These are phyloP conservation scores for Pachyramphus minor DNA, from an alignment of 2,113 vertebrate genomes.

Conservation along the genomic window DNA sequence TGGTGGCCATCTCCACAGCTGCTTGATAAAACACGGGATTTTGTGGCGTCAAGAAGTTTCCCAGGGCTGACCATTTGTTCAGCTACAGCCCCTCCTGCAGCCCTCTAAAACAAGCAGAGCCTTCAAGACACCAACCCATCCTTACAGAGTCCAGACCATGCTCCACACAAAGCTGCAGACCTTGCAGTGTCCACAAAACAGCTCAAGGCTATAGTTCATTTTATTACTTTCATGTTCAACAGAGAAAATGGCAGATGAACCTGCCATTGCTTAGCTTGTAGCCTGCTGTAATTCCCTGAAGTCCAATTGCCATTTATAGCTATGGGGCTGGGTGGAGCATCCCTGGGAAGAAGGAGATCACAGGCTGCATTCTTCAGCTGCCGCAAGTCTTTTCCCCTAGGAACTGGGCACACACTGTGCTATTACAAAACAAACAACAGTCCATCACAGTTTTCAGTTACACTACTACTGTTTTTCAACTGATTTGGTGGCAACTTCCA, in stretches of 20 bases:
- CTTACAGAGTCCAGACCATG: background rate
- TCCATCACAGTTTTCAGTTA: background rate
- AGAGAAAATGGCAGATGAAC: background rate
- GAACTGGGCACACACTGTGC: background rate
- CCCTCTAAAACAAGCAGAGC: background rate
- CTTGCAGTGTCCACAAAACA: background rate
- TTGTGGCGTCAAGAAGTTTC: background rate
- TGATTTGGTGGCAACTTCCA: background rate
- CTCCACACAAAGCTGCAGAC: background rate
- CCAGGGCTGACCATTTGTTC: fast-evolving
- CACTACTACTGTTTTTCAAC: background rate
- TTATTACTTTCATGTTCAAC: background rate
- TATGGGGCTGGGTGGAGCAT: background rate
- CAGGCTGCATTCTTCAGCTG: constrained; percentile 25
- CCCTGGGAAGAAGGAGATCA: constrained; percentile 42
- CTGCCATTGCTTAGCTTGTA: background rate
- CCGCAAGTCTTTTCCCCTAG: background rate
- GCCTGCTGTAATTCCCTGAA: background rate
- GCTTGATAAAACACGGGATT: fast-evolving
- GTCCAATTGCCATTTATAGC: constrained; percentile 10
- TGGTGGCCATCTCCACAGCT: background rate
- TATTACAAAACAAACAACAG: background rate
- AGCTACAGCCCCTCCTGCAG: background rate
- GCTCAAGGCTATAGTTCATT: background rate
- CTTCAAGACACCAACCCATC: background rate